Base-by-base conservation (phyloP, 2,797 vertebrate species). In the Acropternis orthonyx region DNA sequence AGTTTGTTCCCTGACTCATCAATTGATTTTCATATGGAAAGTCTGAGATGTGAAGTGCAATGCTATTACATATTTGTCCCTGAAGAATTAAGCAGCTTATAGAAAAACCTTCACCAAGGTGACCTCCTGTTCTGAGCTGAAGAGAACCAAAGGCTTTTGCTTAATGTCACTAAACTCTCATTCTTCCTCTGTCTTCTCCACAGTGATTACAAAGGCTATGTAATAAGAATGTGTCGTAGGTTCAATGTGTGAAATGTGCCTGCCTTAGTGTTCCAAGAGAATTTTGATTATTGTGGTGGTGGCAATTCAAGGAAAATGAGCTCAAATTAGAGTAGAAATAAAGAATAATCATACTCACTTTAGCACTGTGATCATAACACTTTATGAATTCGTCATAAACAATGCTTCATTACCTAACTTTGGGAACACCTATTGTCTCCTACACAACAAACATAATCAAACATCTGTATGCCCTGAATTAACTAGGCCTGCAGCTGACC, bases 11-110 rank as follows among this genome's bases (percentile, higher is more conserved):
- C 36, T 92, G 80, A 86, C 32, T 92, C 46, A 93, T 86, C 77
- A 90, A 58, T 48, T 77, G 73, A 77, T 48, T 90, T 92, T 78
- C 39, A 43, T 37, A 58, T 14, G 43, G 79, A 27, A 94, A 84
- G 39, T 37, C 27, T 73, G 37, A 81, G 59, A 84, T 79, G 39
- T 66, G 67, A 92, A 55, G 51, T 72, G 69, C 75, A 63, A 86
- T 86, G 34, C 9, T 84, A 36, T 80, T 88, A 55, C 26, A 10
- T 67, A 49, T 62, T 62, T 63, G 26, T 84, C 51, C 46, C 80
- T 43, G 27, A 92, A 90, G 83, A 90, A 46, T 59, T 88, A 88
- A 78, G 67, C 55, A 86, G 76, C 26, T 90, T 95, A 63, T 17
- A 75, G 61, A 93, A 85, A 92, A 88, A 56, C 39, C 26, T 73